Evolutionary conservation across 1,140 invertebrate species (phyloP), one percentile per base, ranked within the genome.

Genomic region (Pachypsylla venusta): DNA sequence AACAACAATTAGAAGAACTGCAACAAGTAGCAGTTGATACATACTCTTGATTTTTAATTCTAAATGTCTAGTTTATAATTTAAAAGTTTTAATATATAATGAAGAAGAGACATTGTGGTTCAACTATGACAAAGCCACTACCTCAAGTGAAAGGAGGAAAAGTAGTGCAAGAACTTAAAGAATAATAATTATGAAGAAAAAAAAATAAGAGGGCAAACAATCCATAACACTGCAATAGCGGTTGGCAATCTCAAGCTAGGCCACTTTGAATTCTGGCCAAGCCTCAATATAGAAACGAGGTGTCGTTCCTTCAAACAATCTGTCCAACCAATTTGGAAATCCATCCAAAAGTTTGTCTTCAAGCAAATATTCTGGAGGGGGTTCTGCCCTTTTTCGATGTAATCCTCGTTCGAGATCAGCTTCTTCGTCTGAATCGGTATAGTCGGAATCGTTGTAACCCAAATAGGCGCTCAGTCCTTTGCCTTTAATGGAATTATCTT

Each of bases 221-320:
- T 48, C 42, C 42, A 19, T 48, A n/a, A n/a, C n/a, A n/a, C n/a
- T n/a, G n/a, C n/a, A n/a, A n/a, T n/a, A n/a, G 42, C 16, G 16
- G 42, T 19, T 48, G 42, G 42, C n/a, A 48, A 48, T 48, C 16
- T 48, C 42, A 48, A 48, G 42, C 42, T 48, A 48, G 42, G 42
- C 42, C 42, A 48, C 42, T 56, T 59, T 80, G 75, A 87, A 89
- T 65, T 93, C 90, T 19, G 95, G 95, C 95, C 95, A 99, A 73
- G 94, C 94, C 70, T 93, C 92, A 62, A 98, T 83, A 71, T 93
- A 86, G 73, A 96, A 97, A 65, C 92, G 83, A 68, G 88, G 86
- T 7, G 94, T 93, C 56, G 84, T 86, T 40, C 95, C 94, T 72
- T 98, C 94, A 70, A 98, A 97, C 57, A 98, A 74, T 48, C 93